These are phyloP conservation scores for Uropetala carovei DNA, from an alignment of 2,888 invertebrate genomes.

Conservation along the genomic window DNA sequence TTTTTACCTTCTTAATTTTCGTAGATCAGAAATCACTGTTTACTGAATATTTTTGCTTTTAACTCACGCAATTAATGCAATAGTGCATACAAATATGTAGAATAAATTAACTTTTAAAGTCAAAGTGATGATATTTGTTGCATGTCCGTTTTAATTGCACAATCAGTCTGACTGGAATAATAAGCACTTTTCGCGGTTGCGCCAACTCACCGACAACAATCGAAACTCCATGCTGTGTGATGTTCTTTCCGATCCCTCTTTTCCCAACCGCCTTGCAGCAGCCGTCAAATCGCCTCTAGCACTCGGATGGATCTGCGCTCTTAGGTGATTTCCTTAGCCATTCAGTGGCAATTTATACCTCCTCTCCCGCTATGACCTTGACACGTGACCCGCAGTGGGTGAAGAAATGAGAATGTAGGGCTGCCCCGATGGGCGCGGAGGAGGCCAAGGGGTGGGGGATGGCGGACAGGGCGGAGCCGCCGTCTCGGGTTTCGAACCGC, in stretches of 20 bases:
- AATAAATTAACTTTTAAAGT: no score
- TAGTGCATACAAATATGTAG: no score
- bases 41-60: no score
- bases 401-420: background rate
- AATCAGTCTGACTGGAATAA: no score
- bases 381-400: background rate
- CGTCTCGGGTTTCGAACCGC: slow-evolving; percentile 16
- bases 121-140: no score
- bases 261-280: no score
- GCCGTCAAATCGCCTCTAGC: background rate
- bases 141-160: no score
- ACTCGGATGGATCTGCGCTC: background rate
- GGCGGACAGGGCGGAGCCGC: background rate
- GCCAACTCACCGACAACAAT: background rate
- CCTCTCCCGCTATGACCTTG: background rate
- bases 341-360: background rate
- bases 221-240: background rate
- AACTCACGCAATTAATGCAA: no score
- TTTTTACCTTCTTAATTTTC: no score
- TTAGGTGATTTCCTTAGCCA: background rate
- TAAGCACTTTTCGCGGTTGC: no score
- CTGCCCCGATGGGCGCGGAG: no score
- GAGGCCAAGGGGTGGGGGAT: background rate
- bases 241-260: background rate
- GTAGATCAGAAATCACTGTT: no score